Evolutionary conservation across 2,888 invertebrate species (phyloP), one percentile per base, ranked within the genome.

Genomic region (Adelognathus sp.): DNA sequence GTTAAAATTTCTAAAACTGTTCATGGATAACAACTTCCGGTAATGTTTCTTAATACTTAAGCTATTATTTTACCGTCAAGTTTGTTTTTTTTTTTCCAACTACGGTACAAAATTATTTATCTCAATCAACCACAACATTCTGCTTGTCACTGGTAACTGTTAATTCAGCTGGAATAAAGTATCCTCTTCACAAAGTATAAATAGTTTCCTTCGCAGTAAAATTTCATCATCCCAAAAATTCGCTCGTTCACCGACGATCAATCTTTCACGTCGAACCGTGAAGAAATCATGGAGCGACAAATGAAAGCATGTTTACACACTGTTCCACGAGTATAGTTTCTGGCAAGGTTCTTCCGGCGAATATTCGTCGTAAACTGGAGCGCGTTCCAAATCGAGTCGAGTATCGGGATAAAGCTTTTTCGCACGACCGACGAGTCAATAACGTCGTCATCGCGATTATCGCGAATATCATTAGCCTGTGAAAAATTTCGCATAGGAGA

Each of bases 351-450:
- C 58, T 33, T 79, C 69, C n/a, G n/a, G 71, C 61, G 74, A 77
- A 81, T 77, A 81, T 76, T 50, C 67, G 74, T 74, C 76, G 46
- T 69, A 77, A 80, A 77, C 64, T 81, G 64, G 76, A 81, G 44
- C 80, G 72, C 56, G 74, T 72, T 70, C 74, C 72, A 80, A 81
- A 81, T 81, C 77, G 72, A 79, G 74, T 79, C 77, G 72, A 81
- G 81, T 80, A 74, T 77, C 71, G 77, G n/a, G 75, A 77, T 79
- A 74, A 76, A 81, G 76, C 63, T 81, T 73, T 56, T 79, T 71
- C 39, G 39, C 56, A 27, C 7, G 36, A 9, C 39, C 24, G 52
- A 46, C 66, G 18, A 58, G 66, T 74, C 64, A 60, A 64, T 79
- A 58, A 36, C 52, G 24, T 31, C 33, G 50, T 71, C 66, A 76